Evolutionary conservation across 2,797 vertebrate species (phyloP).

Genomic region (Leucoraja ocellata): DNA sequence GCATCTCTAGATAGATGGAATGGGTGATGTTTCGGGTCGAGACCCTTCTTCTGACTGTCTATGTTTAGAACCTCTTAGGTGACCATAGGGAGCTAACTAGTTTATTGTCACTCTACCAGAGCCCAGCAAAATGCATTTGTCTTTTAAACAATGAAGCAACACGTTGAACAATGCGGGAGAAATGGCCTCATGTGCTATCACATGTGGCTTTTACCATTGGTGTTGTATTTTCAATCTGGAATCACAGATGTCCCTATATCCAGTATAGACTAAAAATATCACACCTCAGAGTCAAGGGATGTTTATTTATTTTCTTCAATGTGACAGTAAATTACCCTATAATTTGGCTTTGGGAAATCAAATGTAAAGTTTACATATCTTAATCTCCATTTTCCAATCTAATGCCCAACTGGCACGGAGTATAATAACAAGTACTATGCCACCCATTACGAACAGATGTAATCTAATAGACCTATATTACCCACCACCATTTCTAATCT

Average conservation of each 20-base stretch:
- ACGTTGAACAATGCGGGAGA: background rate
- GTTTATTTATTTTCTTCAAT: background rate
- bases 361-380: background rate
- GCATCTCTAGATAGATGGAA: no score
- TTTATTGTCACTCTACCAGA: background rate
- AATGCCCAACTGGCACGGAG: background rate
- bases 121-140: background rate
- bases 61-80: background rate
- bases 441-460: conserved; percentile 12
- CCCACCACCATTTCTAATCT: conserved; percentile 10
- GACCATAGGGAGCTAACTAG: background rate
- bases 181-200: background rate
- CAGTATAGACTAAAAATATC: background rate
- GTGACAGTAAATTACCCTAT: no score
- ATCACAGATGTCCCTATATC: background rate
- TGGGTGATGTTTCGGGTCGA: no score
- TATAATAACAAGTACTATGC: conserved; percentile 24
- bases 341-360: background rate
- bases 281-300: background rate
- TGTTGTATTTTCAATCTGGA: background rate
- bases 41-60: no score
- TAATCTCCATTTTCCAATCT: background rate
- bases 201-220: background rate
- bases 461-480: conserved; percentile 21
- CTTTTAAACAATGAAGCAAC: background rate